A percentile compares a stretch with the other conserved stretches of the same genome.
These are phyloP conservation scores for Fragum sueziense DNA, from an alignment of 2,888 invertebrate species.

Conservation along the genomic window DNA sequence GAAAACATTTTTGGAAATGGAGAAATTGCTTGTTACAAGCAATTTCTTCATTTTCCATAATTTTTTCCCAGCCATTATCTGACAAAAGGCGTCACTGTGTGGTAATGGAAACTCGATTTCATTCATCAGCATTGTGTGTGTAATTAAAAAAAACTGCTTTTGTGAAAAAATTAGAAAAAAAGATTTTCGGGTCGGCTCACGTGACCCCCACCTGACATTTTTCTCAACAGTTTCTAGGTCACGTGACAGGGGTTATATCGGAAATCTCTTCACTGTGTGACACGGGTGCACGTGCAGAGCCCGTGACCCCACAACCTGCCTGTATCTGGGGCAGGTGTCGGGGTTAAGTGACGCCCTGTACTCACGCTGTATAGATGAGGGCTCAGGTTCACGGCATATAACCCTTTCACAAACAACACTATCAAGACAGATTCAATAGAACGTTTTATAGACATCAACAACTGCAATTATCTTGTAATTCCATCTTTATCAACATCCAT, in stretches of 20 bases:
- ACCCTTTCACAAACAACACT: background rate
- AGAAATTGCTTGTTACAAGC: too few relatives aligned
- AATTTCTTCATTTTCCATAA: too few relatives aligned
- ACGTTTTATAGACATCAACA: background rate
- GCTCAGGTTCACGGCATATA: background rate
- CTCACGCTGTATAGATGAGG: too few relatives aligned
- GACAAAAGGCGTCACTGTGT: too few relatives aligned
- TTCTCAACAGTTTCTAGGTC: slow-evolving; percentile 8
- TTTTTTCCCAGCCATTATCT: too few relatives aligned
- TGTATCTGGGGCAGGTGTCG: slow-evolving; percentile 19
- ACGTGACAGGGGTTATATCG: slow-evolving; percentile 9
- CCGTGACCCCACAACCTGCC: slow-evolving; percentile 14
- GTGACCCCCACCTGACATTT: slow-evolving; percentile 21
- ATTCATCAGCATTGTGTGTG: too few relatives aligned
- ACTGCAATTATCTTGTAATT: background rate
- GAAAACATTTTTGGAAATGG: too few relatives aligned
- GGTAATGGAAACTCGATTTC: too few relatives aligned
- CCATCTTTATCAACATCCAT: background rate
- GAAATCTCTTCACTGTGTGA: slow-evolving; percentile 4
- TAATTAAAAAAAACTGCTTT: too few relatives aligned
- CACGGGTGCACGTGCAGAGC: slow-evolving; percentile 18
- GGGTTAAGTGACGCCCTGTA: slow-evolving; percentile 18
- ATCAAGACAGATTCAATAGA: too few relatives aligned
- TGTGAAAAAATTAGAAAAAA: background rate
- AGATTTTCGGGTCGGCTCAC: background rate